Percentiles rank a stretch among this genome's conserved stretches.
These are phyloP conservation scores for Amazona vittata DNA, from an alignment of 2,113 vertebrate genomes.

Conservation along the genomic window DNA sequence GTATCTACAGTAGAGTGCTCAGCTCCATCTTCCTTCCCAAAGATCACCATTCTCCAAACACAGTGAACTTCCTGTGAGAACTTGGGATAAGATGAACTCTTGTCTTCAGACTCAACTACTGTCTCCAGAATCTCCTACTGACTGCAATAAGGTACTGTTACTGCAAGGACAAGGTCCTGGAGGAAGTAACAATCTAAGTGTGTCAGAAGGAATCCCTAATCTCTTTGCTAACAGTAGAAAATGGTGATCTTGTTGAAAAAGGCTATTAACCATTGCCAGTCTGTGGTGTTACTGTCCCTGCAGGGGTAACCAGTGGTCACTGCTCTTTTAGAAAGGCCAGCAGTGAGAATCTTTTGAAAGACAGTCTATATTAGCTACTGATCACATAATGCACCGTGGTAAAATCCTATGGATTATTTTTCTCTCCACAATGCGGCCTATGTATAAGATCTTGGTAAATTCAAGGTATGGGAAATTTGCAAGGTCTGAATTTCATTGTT, in stretches of 20 bases:
- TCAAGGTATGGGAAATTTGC: neutral
- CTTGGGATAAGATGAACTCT: neutral
- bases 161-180: neutral
- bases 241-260: neutral
- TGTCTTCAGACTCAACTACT: neutral
- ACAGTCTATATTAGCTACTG: neutral
- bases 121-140: neutral
- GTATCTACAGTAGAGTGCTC: neutral
- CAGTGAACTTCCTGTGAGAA: neutral
- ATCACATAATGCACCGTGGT: neutral
- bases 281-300: neutral
- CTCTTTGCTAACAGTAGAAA: neutral
- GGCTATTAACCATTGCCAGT: neutral
- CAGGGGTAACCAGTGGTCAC: neutral
- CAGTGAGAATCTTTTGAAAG: neutral
- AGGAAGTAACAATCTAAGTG: neutral
- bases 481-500: neutral
- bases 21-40: neutral
- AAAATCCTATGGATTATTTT: neutral
- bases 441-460: neutral
- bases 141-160: neutral
- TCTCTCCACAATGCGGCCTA: neutral
- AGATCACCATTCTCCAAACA: neutral
- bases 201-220: neutral
- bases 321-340: neutral